Base-by-base conservation (phyloP, 2,113 vertebrate genomes). In the Cichladusa arquata region DNA sequence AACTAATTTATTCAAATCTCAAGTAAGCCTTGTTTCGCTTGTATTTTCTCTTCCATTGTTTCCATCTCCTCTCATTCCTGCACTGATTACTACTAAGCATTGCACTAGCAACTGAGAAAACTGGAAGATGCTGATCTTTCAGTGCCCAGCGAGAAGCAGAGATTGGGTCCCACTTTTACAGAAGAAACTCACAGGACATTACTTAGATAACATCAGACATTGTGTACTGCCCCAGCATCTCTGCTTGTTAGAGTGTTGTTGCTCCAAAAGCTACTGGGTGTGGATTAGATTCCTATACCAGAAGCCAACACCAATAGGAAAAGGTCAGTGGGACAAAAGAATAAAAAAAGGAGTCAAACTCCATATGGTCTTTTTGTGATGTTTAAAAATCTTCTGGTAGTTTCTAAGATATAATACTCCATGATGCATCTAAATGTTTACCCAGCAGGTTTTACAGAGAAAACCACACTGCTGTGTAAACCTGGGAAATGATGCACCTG, bases 1-100 rank as follows among this genome's bases (percentile, higher is more conserved):
- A 76, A 80, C 33, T 78, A 36, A 88, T 96, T 94, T 97, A 88
- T 95, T 93, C 42, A 54, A 83, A 71, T 58, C 58, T 72, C 64
- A 85, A 88, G 28, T 81, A 70, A 84, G 22, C 17, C n/a, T 66
- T 90, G n/a, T 62, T 95, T 84, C 89, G n/a, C 44, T 80, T 69
- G 44, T 58, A 79, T 31, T 61, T 95, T 80, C 17, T 76, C 23
- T 85, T 92, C 44, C 34, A 44, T 47, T 84, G 29, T 92, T 87
- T 83, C 65, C 48, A 85, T 51, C 34, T 81, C 8, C 33, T 89
- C 65, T 93, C 67, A 34, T 90, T n/a, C 40, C 42, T 83, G 13
- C 11, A 16, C 22, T 62, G 60, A 47, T 84, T 91, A 64, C 78
- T 64, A 16, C 45, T 81, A 47, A 90, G 8, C 33, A 65, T 61